A percentile compares a stretch with the other conserved stretches of the same genome.
Evolutionary conservation across 2,888 invertebrate genomes (phyloP).

Genomic region (Euproctis similis): DNA sequence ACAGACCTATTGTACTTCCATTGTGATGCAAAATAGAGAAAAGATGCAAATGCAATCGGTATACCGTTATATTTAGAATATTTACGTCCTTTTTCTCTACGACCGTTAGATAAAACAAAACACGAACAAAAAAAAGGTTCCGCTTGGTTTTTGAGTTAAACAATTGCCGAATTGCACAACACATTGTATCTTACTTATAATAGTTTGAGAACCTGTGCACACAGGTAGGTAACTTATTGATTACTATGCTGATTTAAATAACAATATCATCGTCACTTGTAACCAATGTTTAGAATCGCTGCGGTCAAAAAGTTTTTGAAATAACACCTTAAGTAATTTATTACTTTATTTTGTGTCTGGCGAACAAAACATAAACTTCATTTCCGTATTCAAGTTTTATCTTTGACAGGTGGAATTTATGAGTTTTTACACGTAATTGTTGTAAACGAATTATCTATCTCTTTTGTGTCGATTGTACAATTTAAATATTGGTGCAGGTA

Average conservation of each 20-base stretch:
- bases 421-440: constrained; percentile 21
- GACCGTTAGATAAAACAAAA: constrained; percentile 58
- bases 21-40: constrained; percentile 55
- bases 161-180: constrained; percentile 41
- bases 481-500: constrained; percentile 12
- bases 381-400: constrained; percentile 71
- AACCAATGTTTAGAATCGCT: constrained; percentile 62
- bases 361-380: constrained; percentile 65
- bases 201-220: constrained; percentile 52
- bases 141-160: constrained; percentile 35
- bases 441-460: constrained; percentile 15
- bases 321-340: constrained; percentile 72
- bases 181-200: constrained; percentile 59
- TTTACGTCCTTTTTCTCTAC: constrained; percentile 42
- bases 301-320: constrained; percentile 60
- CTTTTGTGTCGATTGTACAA: constrained; percentile 9
- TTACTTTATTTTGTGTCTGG: constrained; percentile 56
- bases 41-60: constrained; percentile 47
- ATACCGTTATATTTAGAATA: constrained; percentile 72
- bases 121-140: no score
- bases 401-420: constrained; percentile 60
- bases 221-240: constrained; percentile 70
- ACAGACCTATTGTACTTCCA: constrained; percentile 41
- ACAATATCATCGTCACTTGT: constrained; percentile 52
- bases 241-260: constrained; percentile 64